Percentiles rank a stretch among this genome's conserved stretches.
Evolutionary conservation across 2,113 vertebrate species (phyloP).

Genomic region (Psittacus erithacus): DNA sequence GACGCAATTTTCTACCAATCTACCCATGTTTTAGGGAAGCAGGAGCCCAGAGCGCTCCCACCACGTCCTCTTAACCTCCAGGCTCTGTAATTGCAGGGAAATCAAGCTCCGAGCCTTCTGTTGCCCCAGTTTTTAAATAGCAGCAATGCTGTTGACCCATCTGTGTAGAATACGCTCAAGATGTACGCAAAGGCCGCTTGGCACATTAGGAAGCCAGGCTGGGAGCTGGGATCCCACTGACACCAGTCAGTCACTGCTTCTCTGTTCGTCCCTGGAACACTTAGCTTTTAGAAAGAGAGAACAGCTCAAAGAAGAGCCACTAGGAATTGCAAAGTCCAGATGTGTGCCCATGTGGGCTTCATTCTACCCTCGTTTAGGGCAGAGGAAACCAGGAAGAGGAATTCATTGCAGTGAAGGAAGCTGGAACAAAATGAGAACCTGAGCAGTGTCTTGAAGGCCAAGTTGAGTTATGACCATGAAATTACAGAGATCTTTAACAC

Average conservation of each 20-base stretch:
- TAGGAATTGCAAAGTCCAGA: background rate
- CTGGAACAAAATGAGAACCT: background rate
- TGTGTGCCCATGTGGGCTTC: background rate
- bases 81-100: background rate
- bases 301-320: background rate
- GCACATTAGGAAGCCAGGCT: background rate
- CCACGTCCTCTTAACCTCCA: background rate
- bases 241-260: background rate
- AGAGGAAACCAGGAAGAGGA: background rate
- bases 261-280: background rate
- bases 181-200: background rate
- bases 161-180: background rate
- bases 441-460: background rate
- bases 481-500: background rate
- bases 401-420: background rate
- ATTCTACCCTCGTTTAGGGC: background rate
- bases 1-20: background rate
- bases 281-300: background rate
- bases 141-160: background rate
- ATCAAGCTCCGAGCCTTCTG: background rate
- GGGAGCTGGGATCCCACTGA: background rate
- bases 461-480: background rate
- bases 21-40: background rate
- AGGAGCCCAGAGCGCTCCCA: background rate
- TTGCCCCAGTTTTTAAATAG: slow-evolving; percentile 11